Evolutionary conservation across 2,888 invertebrate genomes (phyloP).

Genomic region (Andrena trimmerana): DNA sequence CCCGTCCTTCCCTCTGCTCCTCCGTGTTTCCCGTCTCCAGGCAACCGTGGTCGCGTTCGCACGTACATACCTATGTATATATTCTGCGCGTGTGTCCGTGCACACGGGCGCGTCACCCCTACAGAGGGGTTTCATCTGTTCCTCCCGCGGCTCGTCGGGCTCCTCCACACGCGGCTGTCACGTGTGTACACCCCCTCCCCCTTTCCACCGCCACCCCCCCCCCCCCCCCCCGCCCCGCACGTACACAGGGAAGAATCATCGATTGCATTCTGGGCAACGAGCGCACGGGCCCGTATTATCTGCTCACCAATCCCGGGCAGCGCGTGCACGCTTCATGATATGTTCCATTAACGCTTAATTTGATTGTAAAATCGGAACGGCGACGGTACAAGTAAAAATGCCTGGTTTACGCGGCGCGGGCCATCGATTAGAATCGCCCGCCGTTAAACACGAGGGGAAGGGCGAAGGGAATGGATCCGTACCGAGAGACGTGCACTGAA

Average conservation of each 20-base stretch:
- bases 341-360: conserved; percentile 62
- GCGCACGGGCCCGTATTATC: conserved; percentile 54
- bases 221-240: background rate
- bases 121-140: conserved; percentile 22
- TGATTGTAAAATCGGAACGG: conserved; percentile 50
- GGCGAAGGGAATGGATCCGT: background rate
- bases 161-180: no score
- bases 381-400: conserved; percentile 37
- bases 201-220: background rate
- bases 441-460: background rate
- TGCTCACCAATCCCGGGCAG: conserved; percentile 45
- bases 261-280: conserved; percentile 58
- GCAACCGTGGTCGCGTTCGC: conserved; percentile 56
- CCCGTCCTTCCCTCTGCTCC: conserved; percentile 56
- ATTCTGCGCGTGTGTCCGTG: conserved; percentile 9
- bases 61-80: background rate
- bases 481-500: no score
- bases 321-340: conserved; percentile 53
- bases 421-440: conserved; percentile 13
- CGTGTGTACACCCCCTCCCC: background rate
- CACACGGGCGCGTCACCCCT: conserved; percentile 16
- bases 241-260: conserved; percentile 39
- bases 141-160: no score
- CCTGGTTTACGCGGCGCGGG: conserved; percentile 11
- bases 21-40: conserved; percentile 68